Percentiles rank a stretch among this genome's conserved stretches.
Evolutionary conservation across 2,113 vertebrate genomes (phyloP).

Genomic region (Charadrius vociferus): DNA sequence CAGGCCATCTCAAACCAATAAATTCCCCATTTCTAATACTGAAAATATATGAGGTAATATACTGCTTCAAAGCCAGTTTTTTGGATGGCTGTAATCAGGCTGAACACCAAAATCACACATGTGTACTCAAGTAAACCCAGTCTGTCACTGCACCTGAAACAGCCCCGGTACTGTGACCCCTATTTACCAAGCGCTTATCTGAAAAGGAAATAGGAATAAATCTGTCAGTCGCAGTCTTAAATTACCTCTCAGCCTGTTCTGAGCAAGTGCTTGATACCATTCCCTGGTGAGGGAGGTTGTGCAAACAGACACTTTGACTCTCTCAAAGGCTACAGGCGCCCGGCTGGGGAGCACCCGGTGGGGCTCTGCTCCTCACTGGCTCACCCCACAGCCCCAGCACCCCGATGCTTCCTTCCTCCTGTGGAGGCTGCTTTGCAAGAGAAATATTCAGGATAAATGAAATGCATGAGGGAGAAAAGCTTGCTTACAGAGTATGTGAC

Average conservation of each 20-base stretch:
- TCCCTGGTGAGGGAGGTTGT: not conserved
- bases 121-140: not conserved
- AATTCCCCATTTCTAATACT: not conserved
- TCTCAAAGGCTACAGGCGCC: not conserved
- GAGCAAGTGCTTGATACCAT: accelerated
- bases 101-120: not conserved
- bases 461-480: not conserved
- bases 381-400: not conserved
- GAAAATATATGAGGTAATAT: not conserved
- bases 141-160: not conserved
- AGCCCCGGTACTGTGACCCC: not conserved
- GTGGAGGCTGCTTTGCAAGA: not conserved
- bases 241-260: not conserved
- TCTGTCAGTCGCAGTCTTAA: not conserved
- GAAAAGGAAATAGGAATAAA: not conserved
- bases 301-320: not conserved
- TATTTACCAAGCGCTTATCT: not conserved
- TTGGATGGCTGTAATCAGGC: not conserved
- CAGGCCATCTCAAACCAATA: not conserved
- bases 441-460: not conserved
- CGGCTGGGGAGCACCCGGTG: not conserved
- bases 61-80: not conserved
- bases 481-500: not conserved
- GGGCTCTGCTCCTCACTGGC: not conserved
- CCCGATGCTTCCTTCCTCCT: not conserved